Evolutionary conservation across 2,888 invertebrate species (phyloP).

Genomic region (Sympetrum striolatum): DNA sequence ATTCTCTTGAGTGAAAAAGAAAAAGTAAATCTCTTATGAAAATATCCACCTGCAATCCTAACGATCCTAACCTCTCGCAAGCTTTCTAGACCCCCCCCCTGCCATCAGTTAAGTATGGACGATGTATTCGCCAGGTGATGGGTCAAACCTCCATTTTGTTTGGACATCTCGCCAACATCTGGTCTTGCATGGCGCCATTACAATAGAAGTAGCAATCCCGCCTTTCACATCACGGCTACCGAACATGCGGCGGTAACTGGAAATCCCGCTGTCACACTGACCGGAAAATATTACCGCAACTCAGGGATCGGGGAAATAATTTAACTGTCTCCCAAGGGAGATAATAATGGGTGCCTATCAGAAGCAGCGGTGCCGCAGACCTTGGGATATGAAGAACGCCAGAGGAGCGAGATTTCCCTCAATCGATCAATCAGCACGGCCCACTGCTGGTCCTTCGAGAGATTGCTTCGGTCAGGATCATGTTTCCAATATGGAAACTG

Average conservation of each 20-base stretch:
- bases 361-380: background rate
- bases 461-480: background rate
- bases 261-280: background rate
- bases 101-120: too few relatives aligned
- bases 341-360: background rate
- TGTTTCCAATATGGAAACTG: background rate
- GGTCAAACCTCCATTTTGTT: too few relatives aligned
- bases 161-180: background rate
- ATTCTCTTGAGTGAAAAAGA: too few relatives aligned
- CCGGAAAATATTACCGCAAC: background rate
- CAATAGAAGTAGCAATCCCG: background rate
- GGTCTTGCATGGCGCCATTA: background rate
- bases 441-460: background rate
- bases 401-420: background rate
- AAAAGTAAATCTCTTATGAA: too few relatives aligned
- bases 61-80: too few relatives aligned
- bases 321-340: background rate
- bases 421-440: background rate
- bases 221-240: background rate
- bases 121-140: too few relatives aligned
- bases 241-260: background rate
- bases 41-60: too few relatives aligned
- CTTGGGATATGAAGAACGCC: conserved; percentile 8
- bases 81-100: too few relatives aligned
- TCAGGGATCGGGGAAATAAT: background rate